These are phyloP conservation scores for Liolophura sinensis DNA, from an alignment of 1,140 invertebrate genomes.

Conservation along the genomic window DNA sequence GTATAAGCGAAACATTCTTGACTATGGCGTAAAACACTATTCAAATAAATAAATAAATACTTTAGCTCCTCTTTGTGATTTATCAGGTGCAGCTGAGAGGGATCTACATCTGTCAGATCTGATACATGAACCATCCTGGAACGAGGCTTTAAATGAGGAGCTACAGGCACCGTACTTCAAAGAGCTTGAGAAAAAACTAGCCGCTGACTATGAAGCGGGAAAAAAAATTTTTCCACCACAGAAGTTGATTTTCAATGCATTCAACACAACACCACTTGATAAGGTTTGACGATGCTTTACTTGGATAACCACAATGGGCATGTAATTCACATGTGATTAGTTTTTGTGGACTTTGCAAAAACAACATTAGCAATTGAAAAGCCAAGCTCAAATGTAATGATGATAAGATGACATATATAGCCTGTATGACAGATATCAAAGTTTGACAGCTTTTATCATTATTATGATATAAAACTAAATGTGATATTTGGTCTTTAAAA, in stretches of 20 bases:
- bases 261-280: conserved; percentile 35
- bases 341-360: neutral
- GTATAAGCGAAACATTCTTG: no score
- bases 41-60: no score
- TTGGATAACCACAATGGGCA: neutral
- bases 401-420: neutral
- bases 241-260: conserved; percentile 41
- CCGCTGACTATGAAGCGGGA: conserved; percentile 23
- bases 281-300: conserved; percentile 18
- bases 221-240: conserved; percentile 35
- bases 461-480: no score
- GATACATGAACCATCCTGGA: conserved; percentile 23
- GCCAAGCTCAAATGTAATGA: neutral
- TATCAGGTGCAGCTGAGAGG: no score
- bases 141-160: conserved; percentile 11
- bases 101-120: conserved; percentile 2
- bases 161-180: conserved; percentile 25
- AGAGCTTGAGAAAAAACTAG: conserved; percentile 23
- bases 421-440: neutral
- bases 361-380: neutral
- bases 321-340: neutral
- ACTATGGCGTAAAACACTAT: no score
- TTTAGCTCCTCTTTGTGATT: no score
- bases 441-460: neutral
- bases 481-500: no score